These are phyloP conservation scores for Lepidonotus clava DNA, from an alignment of 2,888 invertebrate genomes.

Conservation along the genomic window DNA sequence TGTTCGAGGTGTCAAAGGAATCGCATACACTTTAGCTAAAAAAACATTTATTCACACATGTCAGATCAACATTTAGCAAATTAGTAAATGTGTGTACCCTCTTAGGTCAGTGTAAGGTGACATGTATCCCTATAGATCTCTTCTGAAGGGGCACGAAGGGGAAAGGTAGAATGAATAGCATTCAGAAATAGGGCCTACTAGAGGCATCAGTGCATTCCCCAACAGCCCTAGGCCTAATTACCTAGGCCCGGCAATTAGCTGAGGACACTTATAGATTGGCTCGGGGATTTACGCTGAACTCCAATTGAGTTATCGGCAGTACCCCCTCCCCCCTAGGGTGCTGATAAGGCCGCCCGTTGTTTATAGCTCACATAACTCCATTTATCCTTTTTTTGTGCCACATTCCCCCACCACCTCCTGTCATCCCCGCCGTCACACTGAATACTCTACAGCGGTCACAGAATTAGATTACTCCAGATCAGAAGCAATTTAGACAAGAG, in stretches of 20 bases:
- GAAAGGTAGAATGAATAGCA: too few species aligned
- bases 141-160: too few species aligned
- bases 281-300: too few species aligned
- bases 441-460: neutral
- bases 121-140: too few species aligned
- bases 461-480: conserved; percentile 16
- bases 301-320: neutral
- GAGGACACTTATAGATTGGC: neutral
- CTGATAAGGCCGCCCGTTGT: neutral
- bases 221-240: neutral
- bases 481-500: conserved; percentile 41
- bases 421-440: neutral
- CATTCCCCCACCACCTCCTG: neutral
- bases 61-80: too few species aligned
- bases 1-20: too few species aligned
- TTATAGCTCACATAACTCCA: neutral
- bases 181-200: neutral
- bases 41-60: too few species aligned
- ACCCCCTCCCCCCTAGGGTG: neutral
- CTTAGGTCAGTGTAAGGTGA: too few species aligned
- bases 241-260: neutral
- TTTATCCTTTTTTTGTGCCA: conserved; percentile 38
- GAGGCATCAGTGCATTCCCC: neutral
- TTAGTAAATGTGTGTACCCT: too few species aligned
- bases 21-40: too few species aligned